These are phyloP conservation scores for Zaprionus taronus DNA, from an alignment of 1,140 invertebrate species.

Conservation along the genomic window DNA sequence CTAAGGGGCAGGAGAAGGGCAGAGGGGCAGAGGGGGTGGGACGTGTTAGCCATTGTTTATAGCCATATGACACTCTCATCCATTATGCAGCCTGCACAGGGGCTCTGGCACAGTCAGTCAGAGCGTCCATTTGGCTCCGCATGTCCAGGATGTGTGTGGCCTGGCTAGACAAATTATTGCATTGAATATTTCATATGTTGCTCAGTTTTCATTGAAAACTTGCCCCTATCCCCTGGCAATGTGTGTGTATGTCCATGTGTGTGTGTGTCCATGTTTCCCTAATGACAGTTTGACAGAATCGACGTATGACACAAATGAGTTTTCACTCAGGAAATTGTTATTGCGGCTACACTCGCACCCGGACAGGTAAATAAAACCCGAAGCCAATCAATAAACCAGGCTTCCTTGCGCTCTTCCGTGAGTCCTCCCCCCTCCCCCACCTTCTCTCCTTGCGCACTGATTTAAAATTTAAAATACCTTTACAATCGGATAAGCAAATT, in stretches of 20 bases:
- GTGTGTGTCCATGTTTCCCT: constrained; percentile 1
- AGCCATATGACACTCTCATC: constrained; percentile 31
- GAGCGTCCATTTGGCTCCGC: constrained; percentile 8
- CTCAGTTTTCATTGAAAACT: constrained; percentile 27
- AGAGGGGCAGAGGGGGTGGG: background rate
- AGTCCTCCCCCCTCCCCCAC: background rate
- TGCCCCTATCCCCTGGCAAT: background rate
- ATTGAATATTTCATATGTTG: constrained; percentile 38
- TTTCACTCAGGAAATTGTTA: constrained; percentile 21
- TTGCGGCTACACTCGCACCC: background rate
- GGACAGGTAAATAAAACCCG: constrained; percentile 19
- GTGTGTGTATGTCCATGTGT: background rate
- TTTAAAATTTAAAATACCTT: background rate
- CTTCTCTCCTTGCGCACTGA: background rate
- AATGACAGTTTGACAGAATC: constrained; percentile 47
- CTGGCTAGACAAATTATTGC: constrained; percentile 30
- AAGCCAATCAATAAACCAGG: constrained; percentile 33
- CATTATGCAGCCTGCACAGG: constrained; percentile 32
- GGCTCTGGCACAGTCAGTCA: background rate
- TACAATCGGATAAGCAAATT: background rate
- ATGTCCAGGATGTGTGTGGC: constrained; percentile 21
- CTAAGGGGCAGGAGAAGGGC: background rate
- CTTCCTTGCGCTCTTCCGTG: background rate
- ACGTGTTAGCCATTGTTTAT: background rate
- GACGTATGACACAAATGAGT: constrained; percentile 49